These are phyloP conservation scores for Scaptomyza parva DNA, from an alignment of 2,888 invertebrate genomes.

Conservation along the genomic window DNA sequence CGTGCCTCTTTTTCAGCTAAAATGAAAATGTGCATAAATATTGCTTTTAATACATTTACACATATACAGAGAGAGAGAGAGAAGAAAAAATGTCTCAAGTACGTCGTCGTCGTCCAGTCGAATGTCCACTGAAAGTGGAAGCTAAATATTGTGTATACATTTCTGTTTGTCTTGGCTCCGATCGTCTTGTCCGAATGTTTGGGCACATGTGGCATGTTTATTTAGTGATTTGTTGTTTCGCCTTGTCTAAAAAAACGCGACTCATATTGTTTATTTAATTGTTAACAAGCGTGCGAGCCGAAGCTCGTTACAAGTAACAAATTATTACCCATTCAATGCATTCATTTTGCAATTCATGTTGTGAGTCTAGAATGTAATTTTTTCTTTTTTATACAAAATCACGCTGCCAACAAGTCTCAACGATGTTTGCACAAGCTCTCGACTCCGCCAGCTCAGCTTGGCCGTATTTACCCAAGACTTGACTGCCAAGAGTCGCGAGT, in stretches of 20 bases:
- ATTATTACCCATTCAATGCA: conserved; percentile 71
- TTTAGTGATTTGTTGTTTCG: conserved; percentile 78
- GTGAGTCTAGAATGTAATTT: conserved; percentile 43
- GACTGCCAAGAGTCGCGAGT: conserved; percentile 17
- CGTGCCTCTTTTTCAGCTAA: conserved; percentile 58
- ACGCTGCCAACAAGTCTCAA: conserved; percentile 81
- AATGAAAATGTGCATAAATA: conserved; percentile 76
- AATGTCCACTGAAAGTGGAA: conserved; percentile 58
- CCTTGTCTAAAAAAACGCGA: conserved; percentile 51
- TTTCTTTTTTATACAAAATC: conserved; percentile 70
- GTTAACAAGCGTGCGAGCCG: conserved; percentile 73
- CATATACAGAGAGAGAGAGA: conserved; percentile 7
- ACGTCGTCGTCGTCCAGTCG: conserved; percentile 32
- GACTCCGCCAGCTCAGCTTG: conserved; percentile 29
- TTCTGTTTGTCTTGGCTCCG: conserved; percentile 63
- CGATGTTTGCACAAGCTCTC: conserved; percentile 74
- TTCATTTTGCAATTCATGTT: conserved; percentile 71
- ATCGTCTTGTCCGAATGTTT: conserved; percentile 33
- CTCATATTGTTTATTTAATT: conserved; percentile 81
- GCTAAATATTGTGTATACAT: conserved; percentile 40
- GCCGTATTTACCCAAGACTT: conserved; percentile 76
- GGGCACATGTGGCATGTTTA: conserved; percentile 63
- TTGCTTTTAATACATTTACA: conserved; percentile 77
- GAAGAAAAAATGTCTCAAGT: conserved; percentile 68
- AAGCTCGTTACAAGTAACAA: conserved; percentile 76